Percentiles rank a stretch among this genome's conserved stretches.
phyloP scores from a whole-genome alignment of 2,888 invertebrate genomes.

The Mesodorylaimus sp. region DNA sequence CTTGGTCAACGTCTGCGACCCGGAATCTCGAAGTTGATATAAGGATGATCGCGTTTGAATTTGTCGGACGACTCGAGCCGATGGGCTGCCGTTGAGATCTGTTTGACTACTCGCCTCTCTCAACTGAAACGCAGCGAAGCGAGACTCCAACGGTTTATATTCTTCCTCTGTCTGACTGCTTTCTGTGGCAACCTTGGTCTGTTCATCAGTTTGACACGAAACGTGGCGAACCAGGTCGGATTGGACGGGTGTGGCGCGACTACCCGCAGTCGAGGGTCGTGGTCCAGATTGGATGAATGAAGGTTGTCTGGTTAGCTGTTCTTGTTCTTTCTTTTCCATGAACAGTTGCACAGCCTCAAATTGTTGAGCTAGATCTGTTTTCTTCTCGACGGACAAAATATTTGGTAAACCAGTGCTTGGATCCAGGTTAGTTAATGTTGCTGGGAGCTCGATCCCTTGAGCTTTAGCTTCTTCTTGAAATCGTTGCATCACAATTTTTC shows the following conservation, averaged over 20 bases:
- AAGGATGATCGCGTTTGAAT: no score
- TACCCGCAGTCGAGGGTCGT: no score
- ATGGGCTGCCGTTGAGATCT: background rate
- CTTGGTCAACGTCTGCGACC: no score
- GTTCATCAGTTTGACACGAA: background rate
- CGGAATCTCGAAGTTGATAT: no score
- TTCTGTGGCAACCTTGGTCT: no score
- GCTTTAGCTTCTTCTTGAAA: constrained; percentile 27
- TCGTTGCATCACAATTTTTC: constrained; percentile 10
- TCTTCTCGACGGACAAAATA: background rate
- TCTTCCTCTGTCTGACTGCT: no score
- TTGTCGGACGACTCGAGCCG: no score
- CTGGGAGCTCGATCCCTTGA: constrained; percentile 21
- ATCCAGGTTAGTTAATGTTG: constrained; percentile 8
- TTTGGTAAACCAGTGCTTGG: constrained; percentile 8
- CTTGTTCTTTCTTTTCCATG: background rate
- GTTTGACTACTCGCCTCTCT: constrained; percentile 6
- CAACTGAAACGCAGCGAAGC: background rate
- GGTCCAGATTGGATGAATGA: background rate
- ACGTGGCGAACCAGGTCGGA: background rate
- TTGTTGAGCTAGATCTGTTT: background rate
- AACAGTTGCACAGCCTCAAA: background rate
- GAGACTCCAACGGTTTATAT: no score
- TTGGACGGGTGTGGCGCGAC: background rate
- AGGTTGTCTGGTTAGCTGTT: background rate